Conservation (phyloP, 1,140 invertebrate genomes). For the Drosophila erecta region DNA sequence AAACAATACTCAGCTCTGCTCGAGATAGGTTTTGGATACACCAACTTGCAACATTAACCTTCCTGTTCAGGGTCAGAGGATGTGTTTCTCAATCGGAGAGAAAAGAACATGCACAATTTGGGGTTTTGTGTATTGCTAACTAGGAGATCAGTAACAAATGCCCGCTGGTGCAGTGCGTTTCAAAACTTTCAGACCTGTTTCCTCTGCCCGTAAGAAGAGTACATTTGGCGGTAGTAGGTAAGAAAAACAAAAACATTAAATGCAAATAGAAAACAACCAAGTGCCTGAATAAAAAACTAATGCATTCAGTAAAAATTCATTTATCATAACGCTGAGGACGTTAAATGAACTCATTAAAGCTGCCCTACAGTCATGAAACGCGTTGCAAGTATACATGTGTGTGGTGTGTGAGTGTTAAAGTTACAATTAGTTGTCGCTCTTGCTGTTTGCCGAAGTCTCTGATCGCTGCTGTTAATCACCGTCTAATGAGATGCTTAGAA, state of each 20-base stretch:
- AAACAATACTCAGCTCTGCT: slow-evolving; percentile 17
- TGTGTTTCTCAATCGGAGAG: slow-evolving; percentile 10
- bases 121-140: slow-evolving; percentile 36
- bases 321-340: background rate
- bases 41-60: slow-evolving; percentile 4
- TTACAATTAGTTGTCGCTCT: slow-evolving; percentile 39
- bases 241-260: background rate
- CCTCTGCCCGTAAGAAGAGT: too few relatives aligned
- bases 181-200: slow-evolving; percentile 2
- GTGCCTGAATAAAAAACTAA: background rate
- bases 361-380: slow-evolving; percentile 17
- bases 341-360: background rate
- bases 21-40: background rate
- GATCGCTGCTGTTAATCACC: slow-evolving; percentile 18
- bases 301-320: background rate
- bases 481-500: slow-evolving; percentile 61
- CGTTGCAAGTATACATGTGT: slow-evolving; percentile 42
- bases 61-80: slow-evolving; percentile 8
- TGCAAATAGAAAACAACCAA: background rate
- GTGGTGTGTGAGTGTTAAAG: slow-evolving; percentile 32
- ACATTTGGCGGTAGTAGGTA: too few relatives aligned
- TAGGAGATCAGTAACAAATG: slow-evolving; percentile 51
- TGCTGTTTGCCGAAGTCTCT: slow-evolving; percentile 10
- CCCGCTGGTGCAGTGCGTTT: slow-evolving; percentile 40
- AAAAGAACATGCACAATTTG: slow-evolving; percentile 50